These are phyloP conservation scores for Neodiprion lecontei DNA, from an alignment of 1,140 invertebrate genomes.

Conservation along the genomic window DNA sequence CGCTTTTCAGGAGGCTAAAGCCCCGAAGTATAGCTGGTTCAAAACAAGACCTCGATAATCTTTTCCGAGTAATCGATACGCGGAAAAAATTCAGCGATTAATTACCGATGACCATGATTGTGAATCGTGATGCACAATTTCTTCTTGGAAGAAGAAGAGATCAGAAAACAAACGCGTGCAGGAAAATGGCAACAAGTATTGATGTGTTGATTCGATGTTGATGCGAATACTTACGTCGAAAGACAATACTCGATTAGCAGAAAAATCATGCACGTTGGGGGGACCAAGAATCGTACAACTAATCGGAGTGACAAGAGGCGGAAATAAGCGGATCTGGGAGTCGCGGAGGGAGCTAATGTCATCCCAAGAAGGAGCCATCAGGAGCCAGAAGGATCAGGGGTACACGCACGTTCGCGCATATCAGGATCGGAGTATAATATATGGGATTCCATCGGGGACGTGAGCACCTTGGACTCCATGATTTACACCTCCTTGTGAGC, in stretches of 20 bases:
- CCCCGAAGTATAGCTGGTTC: no score
- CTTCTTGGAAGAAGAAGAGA: no score
- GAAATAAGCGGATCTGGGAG: slow-evolving; percentile 51
- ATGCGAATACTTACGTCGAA: no score
- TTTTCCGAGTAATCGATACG: no score
- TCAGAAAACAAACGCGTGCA: no score
- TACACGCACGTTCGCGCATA: slow-evolving; percentile 60
- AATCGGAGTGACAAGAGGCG: slow-evolving; percentile 25
- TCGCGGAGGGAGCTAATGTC: slow-evolving; percentile 41
- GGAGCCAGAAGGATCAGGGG: slow-evolving; percentile 46
- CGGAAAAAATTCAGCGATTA: no score
- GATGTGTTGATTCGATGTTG: no score
- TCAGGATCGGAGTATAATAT: slow-evolving; percentile 56
- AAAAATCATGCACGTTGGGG: slow-evolving; percentile 1
- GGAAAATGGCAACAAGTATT: no score
- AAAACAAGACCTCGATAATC: no score
- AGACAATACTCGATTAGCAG: background rate
- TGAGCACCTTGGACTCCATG: slow-evolving; percentile 31
- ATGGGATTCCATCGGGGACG: slow-evolving; percentile 48
- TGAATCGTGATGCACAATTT: no score
- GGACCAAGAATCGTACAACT: background rate
- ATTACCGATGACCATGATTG: no score
- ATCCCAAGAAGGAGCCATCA: slow-evolving; percentile 46
- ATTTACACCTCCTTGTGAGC: slow-evolving; percentile 60
- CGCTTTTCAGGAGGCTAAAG: no score